Base-by-base conservation (phyloP, 1,140 invertebrate species). In the Hydropsyche tenuis region DNA sequence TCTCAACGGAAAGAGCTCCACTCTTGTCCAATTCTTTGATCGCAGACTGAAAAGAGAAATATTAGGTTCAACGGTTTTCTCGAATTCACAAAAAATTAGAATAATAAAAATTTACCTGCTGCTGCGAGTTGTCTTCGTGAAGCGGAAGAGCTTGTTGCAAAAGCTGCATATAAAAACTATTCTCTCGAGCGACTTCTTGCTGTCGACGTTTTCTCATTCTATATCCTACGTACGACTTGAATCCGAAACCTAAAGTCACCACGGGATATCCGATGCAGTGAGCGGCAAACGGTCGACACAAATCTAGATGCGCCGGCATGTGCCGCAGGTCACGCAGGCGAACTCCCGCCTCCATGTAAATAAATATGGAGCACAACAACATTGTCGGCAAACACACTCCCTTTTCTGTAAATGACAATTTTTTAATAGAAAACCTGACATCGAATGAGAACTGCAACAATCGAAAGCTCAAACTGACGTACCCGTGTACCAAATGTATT, bases 401-500 rank as follows among this genome's bases (percentile, higher is more conserved):
- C 87, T 94, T 93, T 84, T 96, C 95, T 91, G 86, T 78, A 83
- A 86, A 81, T 81, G 81, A 68, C 65, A 76, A n/a, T n/a, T n/a
- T n/a, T n/a, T n/a, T n/a, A n/a, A n/a, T n/a, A n/a, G n/a, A 45
- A 45, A 22, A 23, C 3, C 11, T 14, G 64, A 46, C n/a, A n/a
- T n/a, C n/a, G n/a, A n/a, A n/a, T n/a, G n/a, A n/a, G n/a, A n/a
- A n/a, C n/a, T n/a, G n/a, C n/a, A n/a, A n/a, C n/a, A n/a, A n/a
- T n/a, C 14, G 37, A 60, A 4, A 60, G 1, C 7, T 23, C 11
- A 23, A 25, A 60, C 6, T 20, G 22, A 9, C 0, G 2, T 86
- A 96, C 96, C 96, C 90, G 96, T 97, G 85, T 98, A 95, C 96
- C 97, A 98, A 76, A 98, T 94, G 86, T 97, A 98, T 85, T 99